A percentile compares a stretch with the other conserved stretches of the same genome.
Evolutionary conservation across 2,888 invertebrate genomes (phyloP).

Genomic region (Thelaira solivaga): DNA sequence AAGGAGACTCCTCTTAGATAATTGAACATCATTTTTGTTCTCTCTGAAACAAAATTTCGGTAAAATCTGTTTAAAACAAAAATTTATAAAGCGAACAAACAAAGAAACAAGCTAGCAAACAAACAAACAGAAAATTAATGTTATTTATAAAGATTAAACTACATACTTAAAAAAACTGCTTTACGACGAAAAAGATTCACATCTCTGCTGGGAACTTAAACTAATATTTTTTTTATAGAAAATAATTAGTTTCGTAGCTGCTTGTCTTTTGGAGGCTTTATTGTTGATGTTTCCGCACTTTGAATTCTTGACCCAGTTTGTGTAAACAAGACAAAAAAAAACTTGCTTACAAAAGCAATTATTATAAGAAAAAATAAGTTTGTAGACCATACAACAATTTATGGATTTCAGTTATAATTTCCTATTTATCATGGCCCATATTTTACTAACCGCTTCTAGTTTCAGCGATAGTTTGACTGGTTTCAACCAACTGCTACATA

Average conservation of each 20-base stretch:
- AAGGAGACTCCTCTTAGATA: too few relatives aligned
- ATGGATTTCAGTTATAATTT: slow-evolving; percentile 31
- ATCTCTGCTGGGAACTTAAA: slow-evolving; percentile 22
- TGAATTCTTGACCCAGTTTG: slow-evolving; percentile 56
- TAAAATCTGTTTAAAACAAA: too few relatives aligned
- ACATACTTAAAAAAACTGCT: too few relatives aligned
- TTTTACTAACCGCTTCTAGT: background rate
- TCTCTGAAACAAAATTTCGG: too few relatives aligned
- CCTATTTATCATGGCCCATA: slow-evolving; percentile 14
- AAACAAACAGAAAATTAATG: too few relatives aligned
- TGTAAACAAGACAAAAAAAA: slow-evolving; percentile 16
- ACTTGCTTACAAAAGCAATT: slow-evolving; percentile 46
- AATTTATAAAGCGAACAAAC: too few relatives aligned
- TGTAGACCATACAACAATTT: slow-evolving; percentile 43
- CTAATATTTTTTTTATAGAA: background rate
- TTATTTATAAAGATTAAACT: too few relatives aligned
- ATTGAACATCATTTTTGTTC: too few relatives aligned
- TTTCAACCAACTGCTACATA: slow-evolving; percentile 12
- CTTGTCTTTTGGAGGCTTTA: background rate
- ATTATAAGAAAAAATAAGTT: slow-evolving; percentile 18
- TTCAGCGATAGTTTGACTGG: slow-evolving; percentile 1
- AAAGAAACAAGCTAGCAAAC: too few relatives aligned
- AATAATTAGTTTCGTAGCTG: slow-evolving; percentile 4
- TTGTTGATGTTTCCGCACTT: slow-evolving; percentile 30
- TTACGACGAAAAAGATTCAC: too few relatives aligned